Base-by-base conservation (phyloP, 1,140 invertebrate species). In the Orius insidiosus region DNA sequence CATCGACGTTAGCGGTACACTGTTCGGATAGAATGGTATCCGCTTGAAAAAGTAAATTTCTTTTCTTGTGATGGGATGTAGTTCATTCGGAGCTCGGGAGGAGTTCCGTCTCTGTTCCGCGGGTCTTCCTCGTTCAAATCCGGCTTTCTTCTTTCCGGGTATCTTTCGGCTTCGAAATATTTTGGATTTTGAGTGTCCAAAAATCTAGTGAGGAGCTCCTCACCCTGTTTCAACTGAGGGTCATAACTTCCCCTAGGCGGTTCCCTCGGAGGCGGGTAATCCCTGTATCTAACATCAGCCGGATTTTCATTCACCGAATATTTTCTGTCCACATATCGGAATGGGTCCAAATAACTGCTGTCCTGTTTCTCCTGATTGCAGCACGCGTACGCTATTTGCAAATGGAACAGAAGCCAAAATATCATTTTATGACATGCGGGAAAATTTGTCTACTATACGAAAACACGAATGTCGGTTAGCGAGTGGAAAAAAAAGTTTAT, bases 1-100 rank as follows among this genome's bases (percentile, higher is more conserved):
- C 78, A 0, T 72, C 75, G 19, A 87, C 82, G 60, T 86, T 85
- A 19, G 75, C 75, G 2, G 78, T 82, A 58, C 83, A 86, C 56
- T 80, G 74, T 56, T 78, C 71, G 0, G 80, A 76, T 8, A 77
- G 72, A 49, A 78, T 71, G 37, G 77, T 69, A 55, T 85, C 81
- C 8, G 81, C 64, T 46, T 75, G 72, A 7, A 72, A 67, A 16
- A 85, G 59, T n/a, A 83, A 64, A 41, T 57, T 60, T 10, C 54
- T 31, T 51, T 19, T 61, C 58, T 34, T 33, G 63, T 6, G 19
- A n/a, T n/a, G 52, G 49, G 1, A 47, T 47, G 46, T 33, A 48
- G 32, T 46, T 46, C 15, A 14, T 47, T 19, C 35, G 10, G 3
- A 43, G 37, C 5, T 36, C 16, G 1, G 46, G 7, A 7, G 47